Evolutionary conservation across 2,888 invertebrate genomes (phyloP), one percentile per base, ranked within the genome.

Genomic region (Amiota mariae): DNA sequence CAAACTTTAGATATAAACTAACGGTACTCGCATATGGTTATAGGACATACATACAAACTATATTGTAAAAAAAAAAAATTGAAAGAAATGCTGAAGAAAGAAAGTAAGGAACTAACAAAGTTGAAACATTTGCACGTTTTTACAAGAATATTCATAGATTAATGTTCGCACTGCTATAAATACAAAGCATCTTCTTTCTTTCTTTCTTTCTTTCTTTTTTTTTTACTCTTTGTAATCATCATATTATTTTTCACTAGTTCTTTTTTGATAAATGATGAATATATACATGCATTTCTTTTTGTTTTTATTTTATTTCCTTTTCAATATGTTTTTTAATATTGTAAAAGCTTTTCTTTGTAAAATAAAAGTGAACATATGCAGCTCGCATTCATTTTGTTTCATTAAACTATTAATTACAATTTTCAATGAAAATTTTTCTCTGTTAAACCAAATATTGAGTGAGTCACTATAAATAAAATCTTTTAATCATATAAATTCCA

Each of bases 191-290:
- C 3, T 24, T 24, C 3, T 3, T 24, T 24, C 3, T 54, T 54
- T 13, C n/a, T n/a, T n/a, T n/a, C n/a, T n/a, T n/a, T n/a, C n/a
- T n/a, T n/a, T n/a, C n/a, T 24, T 24, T 24, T 3, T 24, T 24
- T 24, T 54, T 54, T 13, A 1, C 54, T 54, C 8, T 36, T 36
- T 36, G 6, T 36, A 36, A 36, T 36, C 36, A 59, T 8, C 12
- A 13, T 68, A 8, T 36, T 48, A 15, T 66, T 67, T 51, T 67
- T 51, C 13, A 9, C 24, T 13, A 13, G 11, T 54, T 18, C 82
- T 76, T 78, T 78, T 86, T 83, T 83, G 86, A 83, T 86, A 83
- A 83, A 83, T 83, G 86, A 83, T 80, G 72, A 36, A 2, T 36
- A 36, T 36, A 36, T 36, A 36, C 36, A 24, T 24, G 24, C 73